These are phyloP conservation scores for Callocephalon fimbriatum DNA, from an alignment of 2,113 vertebrate species.

Conservation along the genomic window DNA sequence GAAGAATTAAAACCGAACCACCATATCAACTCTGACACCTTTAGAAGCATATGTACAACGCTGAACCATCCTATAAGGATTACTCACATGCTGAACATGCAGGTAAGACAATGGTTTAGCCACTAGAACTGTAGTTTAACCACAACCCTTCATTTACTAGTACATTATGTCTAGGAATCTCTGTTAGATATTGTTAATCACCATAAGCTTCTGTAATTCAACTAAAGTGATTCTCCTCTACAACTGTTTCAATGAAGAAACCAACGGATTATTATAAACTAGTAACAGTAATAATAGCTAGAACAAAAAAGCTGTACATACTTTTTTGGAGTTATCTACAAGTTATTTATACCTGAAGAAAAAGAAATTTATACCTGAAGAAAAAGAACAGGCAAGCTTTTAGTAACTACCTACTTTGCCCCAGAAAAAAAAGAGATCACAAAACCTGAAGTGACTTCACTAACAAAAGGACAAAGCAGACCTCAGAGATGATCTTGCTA, in stretches of 20 bases:
- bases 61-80: not conserved
- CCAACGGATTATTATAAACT: not conserved
- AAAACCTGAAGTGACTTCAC: not conserved
- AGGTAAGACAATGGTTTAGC: not conserved
- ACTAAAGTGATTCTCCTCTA: not conserved
- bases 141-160: not conserved
- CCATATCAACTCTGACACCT: not conserved
- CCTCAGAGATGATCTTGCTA: not conserved
- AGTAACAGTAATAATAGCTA: not conserved
- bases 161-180: not conserved
- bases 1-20: not conserved
- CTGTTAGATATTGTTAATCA: not conserved
- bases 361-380: not conserved
- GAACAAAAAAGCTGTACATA: not conserved
- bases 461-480: not conserved
- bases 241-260: not conserved
- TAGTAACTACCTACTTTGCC: not conserved
- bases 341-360: not conserved
- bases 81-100: not conserved
- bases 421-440: not conserved
- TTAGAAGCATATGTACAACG: not conserved
- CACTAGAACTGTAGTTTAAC: not conserved
- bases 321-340: not conserved
- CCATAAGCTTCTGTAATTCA: not conserved
- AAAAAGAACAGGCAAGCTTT: not conserved